These are phyloP conservation scores for Nebria salina DNA, from an alignment of 2,888 invertebrate genomes.

Conservation along the genomic window DNA sequence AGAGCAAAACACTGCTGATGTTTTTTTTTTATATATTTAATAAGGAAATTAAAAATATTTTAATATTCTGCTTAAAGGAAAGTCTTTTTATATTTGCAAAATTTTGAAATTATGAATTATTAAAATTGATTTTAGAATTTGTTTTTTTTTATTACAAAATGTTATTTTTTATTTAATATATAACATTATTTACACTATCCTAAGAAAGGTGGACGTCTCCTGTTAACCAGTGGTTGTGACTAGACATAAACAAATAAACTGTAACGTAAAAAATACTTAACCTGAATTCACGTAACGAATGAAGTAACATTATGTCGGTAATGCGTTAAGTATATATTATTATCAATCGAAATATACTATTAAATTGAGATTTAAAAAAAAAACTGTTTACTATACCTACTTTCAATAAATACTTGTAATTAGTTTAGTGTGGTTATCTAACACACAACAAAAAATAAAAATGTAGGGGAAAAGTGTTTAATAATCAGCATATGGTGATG, in stretches of 20 bases:
- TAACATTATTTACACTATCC: too few species aligned
- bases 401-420: neutral
- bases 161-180: too few species aligned
- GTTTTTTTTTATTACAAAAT: too few species aligned
- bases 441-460: neutral
- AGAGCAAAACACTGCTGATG: too few species aligned
- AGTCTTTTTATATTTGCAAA: too few species aligned
- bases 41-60: too few species aligned
- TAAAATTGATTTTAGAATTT: too few species aligned
- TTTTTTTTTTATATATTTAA: too few species aligned
- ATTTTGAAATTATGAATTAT: too few species aligned
- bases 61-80: too few species aligned
- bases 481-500: neutral
- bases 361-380: neutral
- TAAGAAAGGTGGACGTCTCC: too few species aligned
- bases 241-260: neutral
- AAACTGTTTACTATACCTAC: neutral
- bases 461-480: neutral
- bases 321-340: constrained; percentile 1
- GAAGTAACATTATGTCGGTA: neutral
- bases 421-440: neutral
- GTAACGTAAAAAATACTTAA: neutral
- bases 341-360: neutral
- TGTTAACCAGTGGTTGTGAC: too few species aligned
- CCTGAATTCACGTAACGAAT: neutral